These are phyloP conservation scores for Thereva unica DNA, from an alignment of 2,888 invertebrate genomes.

Conservation along the genomic window DNA sequence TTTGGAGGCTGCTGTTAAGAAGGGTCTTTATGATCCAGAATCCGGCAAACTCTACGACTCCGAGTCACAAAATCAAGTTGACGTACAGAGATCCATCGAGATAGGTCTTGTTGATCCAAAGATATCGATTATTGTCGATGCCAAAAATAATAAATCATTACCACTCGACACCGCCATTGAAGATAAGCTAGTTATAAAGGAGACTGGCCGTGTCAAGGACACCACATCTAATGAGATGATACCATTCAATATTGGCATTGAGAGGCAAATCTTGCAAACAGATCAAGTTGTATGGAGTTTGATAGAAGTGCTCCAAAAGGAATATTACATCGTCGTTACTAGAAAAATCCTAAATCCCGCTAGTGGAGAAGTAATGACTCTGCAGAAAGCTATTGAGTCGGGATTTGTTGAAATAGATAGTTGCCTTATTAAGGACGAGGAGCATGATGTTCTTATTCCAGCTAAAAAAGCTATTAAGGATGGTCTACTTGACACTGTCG, in stretches of 20 bases:
- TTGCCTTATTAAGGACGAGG: conserved; percentile 75
- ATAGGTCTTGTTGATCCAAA: conserved; percentile 80
- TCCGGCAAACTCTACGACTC: conserved; percentile 74
- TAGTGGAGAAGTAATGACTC: conserved; percentile 72
- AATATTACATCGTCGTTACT: conserved; percentile 74
- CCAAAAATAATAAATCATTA: conserved; percentile 70
- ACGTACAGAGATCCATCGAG: conserved; percentile 76
- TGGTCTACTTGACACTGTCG: conserved; percentile 71
- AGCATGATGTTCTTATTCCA: conserved; percentile 67
- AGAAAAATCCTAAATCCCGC: conserved; percentile 78
- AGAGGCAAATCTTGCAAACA: conserved; percentile 72
- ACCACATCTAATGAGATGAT: conserved; percentile 72
- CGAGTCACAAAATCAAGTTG: conserved; percentile 71
- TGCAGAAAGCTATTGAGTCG: conserved; percentile 74
- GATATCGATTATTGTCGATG: conserved; percentile 80
- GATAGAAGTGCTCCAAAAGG: conserved; percentile 73
- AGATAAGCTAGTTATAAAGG: conserved; percentile 68
- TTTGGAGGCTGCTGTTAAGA: conserved; percentile 74
- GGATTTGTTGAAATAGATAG: conserved; percentile 74
- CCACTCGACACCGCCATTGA: conserved; percentile 75
- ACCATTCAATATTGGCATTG: conserved; percentile 71
- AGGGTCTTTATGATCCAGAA: conserved; percentile 71
- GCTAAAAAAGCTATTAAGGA: conserved; percentile 72
- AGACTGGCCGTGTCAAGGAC: conserved; percentile 73
- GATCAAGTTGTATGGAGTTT: conserved; percentile 72